Evolutionary conservation across 2,113 vertebrate genomes (phyloP), one percentile per base, ranked within the genome.

Genomic region (Phylloscopus whistleri): DNA sequence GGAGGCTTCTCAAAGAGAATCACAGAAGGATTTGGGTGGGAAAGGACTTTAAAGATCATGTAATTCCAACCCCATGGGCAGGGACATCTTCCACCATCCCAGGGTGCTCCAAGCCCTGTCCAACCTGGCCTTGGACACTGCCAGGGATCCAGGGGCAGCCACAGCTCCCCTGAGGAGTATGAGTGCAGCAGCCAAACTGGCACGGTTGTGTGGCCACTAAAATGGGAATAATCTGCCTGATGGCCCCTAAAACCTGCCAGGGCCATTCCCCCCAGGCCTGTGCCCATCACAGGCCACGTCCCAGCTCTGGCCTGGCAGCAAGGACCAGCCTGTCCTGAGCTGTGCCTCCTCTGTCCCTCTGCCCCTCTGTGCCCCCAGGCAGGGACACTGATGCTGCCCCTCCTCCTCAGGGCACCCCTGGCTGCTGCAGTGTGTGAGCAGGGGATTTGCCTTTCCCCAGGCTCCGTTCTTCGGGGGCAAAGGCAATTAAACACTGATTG

Each of bases 281-380:
- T 51, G 51, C 26, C 6, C 39, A 13, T 0, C 67, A 16, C 0
- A 13, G 4, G 46, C 46, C 15, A 0, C 0, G 3, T 30, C 35
- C 63, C 72, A 76, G 53, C 58, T 49, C 70, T 2, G 7, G 53
- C 18, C 58, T 6, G 6, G 1, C 2, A 44, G 43, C 37, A 20
- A 10, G 79, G 66, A 55, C 10, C 24, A 9, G 17, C 2, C 28
- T 85, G 79, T n/a, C 27, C 46, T 0, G 1, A 46, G 68, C 37
- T 21, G 11, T 11, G 53, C 24, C 67, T 63, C 22, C 88, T 78
- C 44, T 49, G 66, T 12, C 55, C 16, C 63, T 1, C 7, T 11
- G n/a, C 9, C 58, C 66, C n/a, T 39, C 60, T 13, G 33, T 43
- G 18, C 52, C 52, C 51, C 11, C 44, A 59, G 58, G 16, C 69